Base-by-base conservation (phyloP, 1,140 invertebrate genomes). In the Pseudomyrmex concolor region DNA sequence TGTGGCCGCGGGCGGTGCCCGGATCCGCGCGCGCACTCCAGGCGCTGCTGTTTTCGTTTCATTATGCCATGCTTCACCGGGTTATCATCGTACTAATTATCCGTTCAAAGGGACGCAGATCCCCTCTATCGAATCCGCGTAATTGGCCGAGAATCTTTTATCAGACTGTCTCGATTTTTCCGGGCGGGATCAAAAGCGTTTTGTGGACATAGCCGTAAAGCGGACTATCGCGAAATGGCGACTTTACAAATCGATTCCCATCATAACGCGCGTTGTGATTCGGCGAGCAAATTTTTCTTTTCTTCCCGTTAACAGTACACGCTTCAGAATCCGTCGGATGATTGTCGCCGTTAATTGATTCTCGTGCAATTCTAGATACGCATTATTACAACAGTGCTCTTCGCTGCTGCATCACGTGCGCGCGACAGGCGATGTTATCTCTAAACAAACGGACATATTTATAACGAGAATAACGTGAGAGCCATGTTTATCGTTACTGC, bases 71-170 rank as follows among this genome's bases (percentile, higher is more conserved):
- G 60, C 83, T 90, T 84, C 83, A 64, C 81, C 66, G 89, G 78
- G 89, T 91, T 91, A 92, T 92, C 86, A 91, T 90, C 86, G 84
- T 77, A 74, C 89, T 90, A 92, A 93, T 92, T 92, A 92, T 88
- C 86, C 81, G 25, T 83, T 82, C 85, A 88, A 88, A 90, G 64
- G 78, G 70, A 64, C 82, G 71, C 64, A 13, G 12, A 43, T 63
- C 74, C 34, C 19, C 34, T 19, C 19, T 12, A 34, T 55, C 54
- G 68, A 82, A 64, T 82, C 25, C 59, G 48, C 48, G 51, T 83
- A 82, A 82, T 82, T 83, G 81, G 12, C 54, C 48, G 55, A 19
- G 55, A 76, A 83, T 70, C 19, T 63, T 60, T 85, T 71, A 51
- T 83, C 66, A 63, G 48, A 66, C 12, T 71, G 22, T 48, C 66